Evolutionary conservation across 1,140 invertebrate genomes (phyloP).

Genomic region (Drosophila sp.): DNA sequence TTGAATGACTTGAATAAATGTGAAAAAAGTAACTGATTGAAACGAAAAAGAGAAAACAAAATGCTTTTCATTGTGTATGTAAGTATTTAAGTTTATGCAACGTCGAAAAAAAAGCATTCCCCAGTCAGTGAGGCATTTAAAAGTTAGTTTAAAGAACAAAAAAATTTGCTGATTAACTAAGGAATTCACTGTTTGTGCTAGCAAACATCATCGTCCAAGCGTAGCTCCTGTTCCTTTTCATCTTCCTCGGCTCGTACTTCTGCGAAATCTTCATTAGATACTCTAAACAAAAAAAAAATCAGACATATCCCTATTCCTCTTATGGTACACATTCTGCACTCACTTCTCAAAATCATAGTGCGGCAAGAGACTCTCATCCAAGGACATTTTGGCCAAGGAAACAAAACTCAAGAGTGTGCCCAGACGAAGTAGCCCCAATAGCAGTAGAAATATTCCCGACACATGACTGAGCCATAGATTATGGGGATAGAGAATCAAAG

Average conservation of each 20-base stretch:
- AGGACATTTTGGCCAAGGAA: conserved; percentile 31
- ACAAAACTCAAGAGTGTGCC: conserved; percentile 59
- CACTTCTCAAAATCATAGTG: conserved; percentile 80
- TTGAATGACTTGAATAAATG: conserved; percentile 5
- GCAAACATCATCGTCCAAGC: conserved; percentile 73
- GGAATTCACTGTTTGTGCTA: conserved; percentile 37
- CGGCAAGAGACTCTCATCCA: conserved; percentile 76
- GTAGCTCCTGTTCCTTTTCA: conserved; percentile 48
- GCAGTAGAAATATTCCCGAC: conserved; percentile 68
- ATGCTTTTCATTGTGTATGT: not conserved
- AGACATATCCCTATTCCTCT: conserved; percentile 20
- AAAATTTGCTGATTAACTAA: too few species aligned
- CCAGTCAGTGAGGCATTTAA: too few species aligned
- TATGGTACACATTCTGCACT: conserved; percentile 32
- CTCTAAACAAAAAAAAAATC: conserved; percentile 54
- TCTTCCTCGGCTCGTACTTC: conserved; percentile 56
- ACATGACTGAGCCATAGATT: conserved; percentile 82
- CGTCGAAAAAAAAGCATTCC: too few species aligned
- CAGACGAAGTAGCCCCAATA: conserved; percentile 70
- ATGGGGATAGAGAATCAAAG: conserved; percentile 73
- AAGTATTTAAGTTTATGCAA: too few species aligned
- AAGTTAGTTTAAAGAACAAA: not conserved
- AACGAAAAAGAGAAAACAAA: not conserved
- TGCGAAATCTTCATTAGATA: conserved; percentile 68
- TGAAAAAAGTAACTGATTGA: not conserved